These are phyloP conservation scores for Archivesica marissinica DNA, from an alignment of 1,140 invertebrate genomes.

Conservation along the genomic window DNA sequence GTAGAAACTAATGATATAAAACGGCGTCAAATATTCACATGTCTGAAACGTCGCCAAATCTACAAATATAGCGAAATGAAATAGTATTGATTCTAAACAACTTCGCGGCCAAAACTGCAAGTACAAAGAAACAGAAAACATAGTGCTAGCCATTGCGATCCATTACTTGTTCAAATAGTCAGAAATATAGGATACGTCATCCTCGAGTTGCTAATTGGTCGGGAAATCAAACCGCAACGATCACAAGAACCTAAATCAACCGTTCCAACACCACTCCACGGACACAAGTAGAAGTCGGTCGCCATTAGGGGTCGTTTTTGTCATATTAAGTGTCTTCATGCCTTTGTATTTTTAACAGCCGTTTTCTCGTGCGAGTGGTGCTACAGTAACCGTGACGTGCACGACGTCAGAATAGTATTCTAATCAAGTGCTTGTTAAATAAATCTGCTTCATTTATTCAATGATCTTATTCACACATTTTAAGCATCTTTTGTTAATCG, in stretches of 20 bases:
- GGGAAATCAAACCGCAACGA: slow-evolving; percentile 31
- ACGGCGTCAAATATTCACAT: too few species aligned
- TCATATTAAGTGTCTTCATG: background rate
- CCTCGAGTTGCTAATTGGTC: slow-evolving; percentile 32
- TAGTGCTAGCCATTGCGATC: background rate
- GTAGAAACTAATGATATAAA: too few species aligned
- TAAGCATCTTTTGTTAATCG: slow-evolving; percentile 6
- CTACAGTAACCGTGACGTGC: background rate
- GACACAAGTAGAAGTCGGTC: background rate
- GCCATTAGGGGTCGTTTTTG: background rate
- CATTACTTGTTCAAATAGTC: slow-evolving; percentile 53
- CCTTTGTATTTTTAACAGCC: slow-evolving; percentile 39
- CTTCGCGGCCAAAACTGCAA: too few species aligned
- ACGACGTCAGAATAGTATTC: background rate
- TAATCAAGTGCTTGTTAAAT: slow-evolving; percentile 5
- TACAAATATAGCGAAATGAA: too few species aligned
- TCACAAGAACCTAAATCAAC: slow-evolving; percentile 14
- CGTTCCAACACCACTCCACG: background rate
- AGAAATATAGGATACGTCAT: background rate
- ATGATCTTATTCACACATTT: slow-evolving; percentile 13
- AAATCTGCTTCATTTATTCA: slow-evolving; percentile 22
- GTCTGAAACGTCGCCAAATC: too few species aligned
- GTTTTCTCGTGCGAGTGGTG: slow-evolving; percentile 22
- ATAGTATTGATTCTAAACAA: too few species aligned
- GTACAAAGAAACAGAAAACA: too few species aligned